Evolutionary conservation across 1,140 invertebrate genomes (phyloP).

Genomic region (Cherax quadricarinatus): DNA sequence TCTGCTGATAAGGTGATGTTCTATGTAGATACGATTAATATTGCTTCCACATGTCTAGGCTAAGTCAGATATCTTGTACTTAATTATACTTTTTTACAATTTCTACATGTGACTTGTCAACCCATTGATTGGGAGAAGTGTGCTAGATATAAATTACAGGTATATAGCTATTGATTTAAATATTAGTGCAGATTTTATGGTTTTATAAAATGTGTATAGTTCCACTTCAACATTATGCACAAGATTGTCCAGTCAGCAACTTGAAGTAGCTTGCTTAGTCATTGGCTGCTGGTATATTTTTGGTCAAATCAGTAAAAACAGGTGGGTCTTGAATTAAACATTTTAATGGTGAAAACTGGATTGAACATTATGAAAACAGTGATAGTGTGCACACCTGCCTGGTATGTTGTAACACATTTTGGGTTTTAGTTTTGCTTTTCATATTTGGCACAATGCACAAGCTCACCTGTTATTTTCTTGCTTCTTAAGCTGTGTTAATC

Average conservation of each 20-base stretch:
- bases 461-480: neutral
- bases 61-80: constrained; percentile 63
- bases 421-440: neutral
- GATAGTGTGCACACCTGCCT: neutral
- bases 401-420: neutral
- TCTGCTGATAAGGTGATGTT: constrained; percentile 19
- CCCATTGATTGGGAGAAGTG: constrained; percentile 23
- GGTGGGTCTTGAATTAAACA: neutral
- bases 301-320: neutral
- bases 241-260: constrained; percentile 42
- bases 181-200: constrained; percentile 49
- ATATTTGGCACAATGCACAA: neutral
- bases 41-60: constrained; percentile 63
- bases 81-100: constrained; percentile 65
- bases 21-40: constrained; percentile 57
- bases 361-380: neutral
- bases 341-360: neutral
- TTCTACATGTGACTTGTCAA: constrained; percentile 54
- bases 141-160: constrained; percentile 2
- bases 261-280: constrained; percentile 44
- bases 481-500: neutral
- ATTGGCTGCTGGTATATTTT: constrained; percentile 45
- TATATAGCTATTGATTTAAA: constrained; percentile 13
- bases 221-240: constrained; percentile 46
- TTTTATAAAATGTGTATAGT: constrained; percentile 56